phyloP scores from a whole-genome alignment of 2,113 vertebrate genomes.

The Ursus arctos region DNA sequence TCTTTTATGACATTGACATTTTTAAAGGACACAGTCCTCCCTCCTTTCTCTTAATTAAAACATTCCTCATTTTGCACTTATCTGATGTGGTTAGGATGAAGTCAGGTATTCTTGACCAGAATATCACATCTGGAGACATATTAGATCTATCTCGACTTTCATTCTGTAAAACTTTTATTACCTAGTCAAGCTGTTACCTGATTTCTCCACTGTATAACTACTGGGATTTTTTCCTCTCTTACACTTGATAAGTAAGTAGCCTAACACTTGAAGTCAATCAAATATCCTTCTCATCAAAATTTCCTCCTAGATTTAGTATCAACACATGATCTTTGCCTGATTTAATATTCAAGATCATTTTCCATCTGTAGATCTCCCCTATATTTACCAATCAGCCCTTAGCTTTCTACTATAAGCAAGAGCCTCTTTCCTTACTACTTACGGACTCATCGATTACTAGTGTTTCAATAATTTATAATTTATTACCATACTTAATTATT shows the following conservation, averaged over 20 bases:
- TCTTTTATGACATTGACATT: slow-evolving; percentile 10
- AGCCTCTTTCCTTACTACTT: background rate
- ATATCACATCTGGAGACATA: background rate
- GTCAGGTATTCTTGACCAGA: background rate
- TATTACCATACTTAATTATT: slow-evolving; percentile 30
- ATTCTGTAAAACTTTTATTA: slow-evolving; percentile 7
- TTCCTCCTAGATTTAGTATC: background rate
- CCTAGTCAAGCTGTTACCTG: background rate
- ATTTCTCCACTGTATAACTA: background rate
- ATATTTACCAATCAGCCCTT: background rate
- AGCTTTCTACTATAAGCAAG: background rate
- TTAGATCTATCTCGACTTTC: background rate
- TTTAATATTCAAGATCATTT: slow-evolving; percentile 16
- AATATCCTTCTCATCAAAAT: slow-evolving; percentile 50
- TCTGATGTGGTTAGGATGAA: background rate
- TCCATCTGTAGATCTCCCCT: background rate
- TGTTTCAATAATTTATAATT: slow-evolving; percentile 40
- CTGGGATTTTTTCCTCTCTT: background rate
- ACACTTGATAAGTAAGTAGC: background rate
- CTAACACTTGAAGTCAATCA: slow-evolving; percentile 15
- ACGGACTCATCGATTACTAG: background rate
- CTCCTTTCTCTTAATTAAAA: slow-evolving; percentile 43
- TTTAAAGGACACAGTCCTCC: background rate
- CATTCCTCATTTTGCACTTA: slow-evolving; percentile 18
- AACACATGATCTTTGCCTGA: background rate